Evolutionary conservation across 2,113 vertebrate genomes (phyloP), one percentile per base, ranked within the genome.

Genomic region (Cyanistes caeruleus): DNA sequence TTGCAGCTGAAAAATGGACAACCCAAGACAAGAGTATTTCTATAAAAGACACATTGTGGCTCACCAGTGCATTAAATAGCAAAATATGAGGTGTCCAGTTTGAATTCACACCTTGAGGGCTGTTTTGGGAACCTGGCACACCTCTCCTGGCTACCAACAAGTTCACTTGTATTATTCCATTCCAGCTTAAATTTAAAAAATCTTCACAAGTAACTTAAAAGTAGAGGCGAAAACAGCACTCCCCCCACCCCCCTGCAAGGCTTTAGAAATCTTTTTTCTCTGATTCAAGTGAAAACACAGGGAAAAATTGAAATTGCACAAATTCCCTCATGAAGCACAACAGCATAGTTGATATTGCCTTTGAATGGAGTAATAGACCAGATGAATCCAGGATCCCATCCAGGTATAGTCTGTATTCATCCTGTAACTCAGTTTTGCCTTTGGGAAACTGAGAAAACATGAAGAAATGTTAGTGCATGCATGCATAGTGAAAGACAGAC

Each of bases 401-500:
- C 44, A 44, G 39, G 11, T 68, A 8, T 17, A 27, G 37, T 27
- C 23, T 17, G 2, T 33, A 11, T 2, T 16, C 24, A 65, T 31
- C 55, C 30, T 22, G 4, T 41, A 59, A 51, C 9, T 91, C 35
- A 17, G 10, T 16, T 67, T 82, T 59, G 28, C 23, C 5, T 35
- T 70, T 28, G 44, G n/a, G 16, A 68, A 91, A 39, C 23, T 59
- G 12, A 58, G 52, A 75, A 80, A 46, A 67, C 9, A 25, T 1
- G 5, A 63, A 37, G 23, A 76, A 80, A 46, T 3, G 25, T 69
- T 60, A 48, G 22, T 4, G 6, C 9, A 3, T 30, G 51, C 37
- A 39, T 1, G 7, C 0, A 0, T 9, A 84, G 33, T 39, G 43
- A 58, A 58, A 65, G 53, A 44, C 2, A 22, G 39, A 39, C 39